Base-by-base conservation (phyloP, 2,888 invertebrate species). In the Prosopocoilus inquinatus region DNA sequence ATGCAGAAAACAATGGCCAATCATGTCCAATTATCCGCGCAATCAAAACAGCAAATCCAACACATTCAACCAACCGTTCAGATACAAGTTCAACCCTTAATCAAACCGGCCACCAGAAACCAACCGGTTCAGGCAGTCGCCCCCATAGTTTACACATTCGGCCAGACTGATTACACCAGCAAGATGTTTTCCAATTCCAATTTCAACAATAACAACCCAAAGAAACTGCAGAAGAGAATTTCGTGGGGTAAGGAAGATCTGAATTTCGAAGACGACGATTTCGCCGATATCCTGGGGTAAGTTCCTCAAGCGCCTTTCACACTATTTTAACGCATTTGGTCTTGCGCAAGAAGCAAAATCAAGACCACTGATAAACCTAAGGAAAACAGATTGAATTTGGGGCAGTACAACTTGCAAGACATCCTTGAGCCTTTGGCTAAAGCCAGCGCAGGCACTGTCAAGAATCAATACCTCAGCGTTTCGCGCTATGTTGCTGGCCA, bases 401-500 rank as follows among this genome's bases (percentile, higher is more conserved):
- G 79, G 60, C 76, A 78, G 55, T 79, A 76, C 59, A 80, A 80
- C 64, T 68, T 79, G 36, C 75, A 78, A 62, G 77, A 78, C 45
- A 70, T 78, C 43, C 62, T 78, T 34, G 75, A 76, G 57, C 76
- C 76, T 2, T 61, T 73, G 57, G 71, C 73, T 12, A 75, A 76
- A 66, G 71, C 73, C 9, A 75, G 71, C 57, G 74, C 72, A 32
- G 73, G 72, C 34, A 74, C 71, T 13, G 87, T 86, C 2, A 90
- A 90, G 65, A 88, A 89, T 67, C 87, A 89, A 60, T 92, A 91
- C 77, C 76, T 91, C 61, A 84, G 85, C 61, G 86, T 90, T 61
- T 84, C 90, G 62, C 82, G 91, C 69, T 91, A 91, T 76, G 84
- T 90, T 64, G 87, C 90, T 56, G 91, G 91, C 57, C 75, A 75